Percentiles rank a stretch among this genome's conserved stretches.
Evolutionary conservation across 2,888 invertebrate species (phyloP).

Genomic region (Acanthosoma haemorrhoidale): DNA sequence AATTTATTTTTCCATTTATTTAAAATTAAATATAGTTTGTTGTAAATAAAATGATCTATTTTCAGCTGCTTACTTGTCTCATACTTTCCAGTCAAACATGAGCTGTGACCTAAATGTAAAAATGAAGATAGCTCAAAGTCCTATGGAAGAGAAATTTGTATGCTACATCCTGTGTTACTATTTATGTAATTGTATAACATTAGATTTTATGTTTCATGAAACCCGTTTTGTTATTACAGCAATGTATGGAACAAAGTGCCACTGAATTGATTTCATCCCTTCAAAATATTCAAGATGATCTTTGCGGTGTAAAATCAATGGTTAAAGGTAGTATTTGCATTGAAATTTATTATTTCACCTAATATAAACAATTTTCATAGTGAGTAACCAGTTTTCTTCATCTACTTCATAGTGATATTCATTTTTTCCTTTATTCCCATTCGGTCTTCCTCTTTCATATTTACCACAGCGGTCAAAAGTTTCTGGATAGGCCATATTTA

Average conservation of each 20-base stretch:
- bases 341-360: background rate
- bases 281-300: background rate
- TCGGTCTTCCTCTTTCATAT: no score
- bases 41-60: constrained; percentile 1
- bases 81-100: constrained; percentile 8
- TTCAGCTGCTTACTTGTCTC: constrained; percentile 23
- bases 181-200: background rate
- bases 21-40: background rate
- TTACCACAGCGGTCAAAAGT: no score
- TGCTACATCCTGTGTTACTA: background rate
- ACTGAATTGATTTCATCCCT: background rate
- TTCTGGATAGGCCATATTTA: no score
- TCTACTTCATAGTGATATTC: no score
- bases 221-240: background rate
- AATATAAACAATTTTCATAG: background rate
- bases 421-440: no score
- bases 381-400: no score
- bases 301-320: background rate
- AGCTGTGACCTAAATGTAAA: background rate
- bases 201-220: background rate
- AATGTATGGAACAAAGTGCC: background rate
- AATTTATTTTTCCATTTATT: no score
- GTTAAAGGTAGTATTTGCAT: background rate
- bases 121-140: background rate
- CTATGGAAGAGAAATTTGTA: background rate